These are phyloP conservation scores for Calyptommatus sinebrachiatus DNA, from an alignment of 2,113 vertebrate species.

Conservation along the genomic window DNA sequence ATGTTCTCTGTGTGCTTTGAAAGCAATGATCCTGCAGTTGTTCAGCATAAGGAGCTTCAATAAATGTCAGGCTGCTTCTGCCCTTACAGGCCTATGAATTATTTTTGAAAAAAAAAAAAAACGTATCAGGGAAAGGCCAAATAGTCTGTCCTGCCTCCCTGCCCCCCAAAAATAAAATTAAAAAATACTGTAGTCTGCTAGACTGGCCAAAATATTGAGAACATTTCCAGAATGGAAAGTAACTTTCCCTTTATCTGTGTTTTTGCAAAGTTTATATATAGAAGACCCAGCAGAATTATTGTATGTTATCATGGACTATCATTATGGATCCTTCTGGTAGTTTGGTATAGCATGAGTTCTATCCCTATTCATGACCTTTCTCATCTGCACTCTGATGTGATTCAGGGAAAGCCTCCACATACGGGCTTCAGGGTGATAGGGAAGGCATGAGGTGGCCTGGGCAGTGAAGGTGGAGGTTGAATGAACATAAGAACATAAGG, in stretches of 20 bases:
- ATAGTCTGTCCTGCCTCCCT: background rate
- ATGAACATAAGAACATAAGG: too few species aligned
- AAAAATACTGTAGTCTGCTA: background rate
- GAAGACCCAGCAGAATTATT: background rate
- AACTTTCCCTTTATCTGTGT: background rate
- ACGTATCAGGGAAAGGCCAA: background rate
- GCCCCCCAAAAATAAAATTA: background rate
- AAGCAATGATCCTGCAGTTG: background rate
- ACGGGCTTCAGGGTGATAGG: too few species aligned
- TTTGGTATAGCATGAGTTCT: too few species aligned
- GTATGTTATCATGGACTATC: background rate
- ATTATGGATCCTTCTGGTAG: too few species aligned
- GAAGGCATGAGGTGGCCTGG: too few species aligned
- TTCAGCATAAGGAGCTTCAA: background rate
- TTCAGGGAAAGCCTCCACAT: too few species aligned
- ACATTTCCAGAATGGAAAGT: background rate
- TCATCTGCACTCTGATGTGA: too few species aligned
- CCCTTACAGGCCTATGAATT: background rate
- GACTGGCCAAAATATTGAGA: background rate
- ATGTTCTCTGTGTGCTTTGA: background rate
- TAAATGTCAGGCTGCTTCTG: background rate
- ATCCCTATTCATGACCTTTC: too few species aligned
- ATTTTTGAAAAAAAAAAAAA: background rate
- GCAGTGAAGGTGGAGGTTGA: too few species aligned
- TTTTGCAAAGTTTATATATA: background rate